phyloP scores from a whole-genome alignment of 2,888 invertebrate genomes.

The Caenorhabditis sp. region DNA sequence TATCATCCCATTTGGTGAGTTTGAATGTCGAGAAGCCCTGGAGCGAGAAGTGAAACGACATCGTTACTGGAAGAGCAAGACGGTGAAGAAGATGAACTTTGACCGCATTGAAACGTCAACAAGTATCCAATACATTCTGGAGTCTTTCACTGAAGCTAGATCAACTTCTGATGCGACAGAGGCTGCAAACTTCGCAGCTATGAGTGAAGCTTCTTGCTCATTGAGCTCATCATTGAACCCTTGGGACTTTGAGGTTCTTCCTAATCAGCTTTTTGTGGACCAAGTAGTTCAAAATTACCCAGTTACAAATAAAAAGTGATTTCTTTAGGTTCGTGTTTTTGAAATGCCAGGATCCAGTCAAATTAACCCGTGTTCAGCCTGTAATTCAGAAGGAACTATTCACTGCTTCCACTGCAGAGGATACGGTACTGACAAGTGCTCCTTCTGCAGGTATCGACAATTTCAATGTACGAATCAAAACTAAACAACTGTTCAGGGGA shows the following conservation, averaged over 20 bases:
- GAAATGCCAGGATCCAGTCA: slow-evolving; percentile 78
- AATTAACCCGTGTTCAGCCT: slow-evolving; percentile 77
- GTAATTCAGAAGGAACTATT: slow-evolving; percentile 78
- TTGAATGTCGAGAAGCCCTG: slow-evolving; percentile 80
- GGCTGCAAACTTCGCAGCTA: slow-evolving; percentile 65
- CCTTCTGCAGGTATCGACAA: slow-evolving; percentile 76
- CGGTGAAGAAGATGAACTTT: slow-evolving; percentile 81
- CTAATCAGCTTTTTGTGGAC: slow-evolving; percentile 76
- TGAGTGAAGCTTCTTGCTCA: slow-evolving; percentile 44
- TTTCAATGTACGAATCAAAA: neutral
- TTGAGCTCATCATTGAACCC: slow-evolving; percentile 68
- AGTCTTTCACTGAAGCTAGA: slow-evolving; percentile 82
- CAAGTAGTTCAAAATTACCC: slow-evolving; percentile 67
- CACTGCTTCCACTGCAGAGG: slow-evolving; percentile 83
- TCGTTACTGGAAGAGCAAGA: slow-evolving; percentile 72
- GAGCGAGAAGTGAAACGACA: slow-evolving; percentile 73
- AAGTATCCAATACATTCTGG: slow-evolving; percentile 78
- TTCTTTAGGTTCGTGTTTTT: slow-evolving; percentile 76
- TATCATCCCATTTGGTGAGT: slow-evolving; percentile 77
- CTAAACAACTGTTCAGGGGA: slow-evolving; percentile 76
- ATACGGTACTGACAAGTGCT: slow-evolving; percentile 81
- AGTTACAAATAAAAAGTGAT: too few species aligned
- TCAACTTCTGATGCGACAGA: slow-evolving; percentile 80
- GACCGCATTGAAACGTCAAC: slow-evolving; percentile 75
- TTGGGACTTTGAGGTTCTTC: slow-evolving; percentile 82